These are phyloP conservation scores for Nasonia giraulti DNA, from an alignment of 1,140 invertebrate species.

Conservation along the genomic window DNA sequence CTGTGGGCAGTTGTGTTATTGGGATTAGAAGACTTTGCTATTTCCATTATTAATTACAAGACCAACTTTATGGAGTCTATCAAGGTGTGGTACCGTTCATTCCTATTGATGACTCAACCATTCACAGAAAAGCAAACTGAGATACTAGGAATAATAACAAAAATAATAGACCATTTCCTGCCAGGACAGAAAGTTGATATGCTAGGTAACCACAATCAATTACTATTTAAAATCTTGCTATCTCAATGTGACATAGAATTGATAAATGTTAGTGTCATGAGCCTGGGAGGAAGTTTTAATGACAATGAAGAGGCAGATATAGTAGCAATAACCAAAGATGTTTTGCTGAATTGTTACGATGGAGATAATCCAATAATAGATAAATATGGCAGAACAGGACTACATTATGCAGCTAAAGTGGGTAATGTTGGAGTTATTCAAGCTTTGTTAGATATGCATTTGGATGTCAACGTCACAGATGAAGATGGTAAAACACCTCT, in stretches of 20 bases:
- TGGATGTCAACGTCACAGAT: constrained; percentile 1
- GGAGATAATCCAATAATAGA: constrained; percentile 2
- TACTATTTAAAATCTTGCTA: background rate
- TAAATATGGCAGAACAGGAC: background rate
- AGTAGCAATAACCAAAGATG: background rate
- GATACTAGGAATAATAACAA: background rate
- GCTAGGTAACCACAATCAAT: background rate
- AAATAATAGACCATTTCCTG: background rate
- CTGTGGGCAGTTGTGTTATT: background rate
- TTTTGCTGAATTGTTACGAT: background rate
- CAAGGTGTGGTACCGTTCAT: background rate
- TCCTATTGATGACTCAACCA: background rate
- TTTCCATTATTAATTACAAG: background rate
- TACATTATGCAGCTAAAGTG: constrained; percentile 15
- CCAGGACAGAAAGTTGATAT: background rate
- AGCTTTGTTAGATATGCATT: constrained; percentile 11
- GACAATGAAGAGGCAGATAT: constrained; percentile 9
- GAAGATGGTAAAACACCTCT: constrained; percentile 6
- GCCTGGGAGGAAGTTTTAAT: constrained; percentile 8
- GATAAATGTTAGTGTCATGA: background rate
- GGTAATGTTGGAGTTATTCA: constrained; percentile 20
- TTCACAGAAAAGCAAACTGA: background rate
- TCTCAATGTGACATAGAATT: background rate
- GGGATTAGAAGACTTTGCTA: background rate
- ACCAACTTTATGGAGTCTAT: background rate